phyloP scores from a whole-genome alignment of 2,113 vertebrate genomes.

The Crotophaga sulcirostris region DNA sequence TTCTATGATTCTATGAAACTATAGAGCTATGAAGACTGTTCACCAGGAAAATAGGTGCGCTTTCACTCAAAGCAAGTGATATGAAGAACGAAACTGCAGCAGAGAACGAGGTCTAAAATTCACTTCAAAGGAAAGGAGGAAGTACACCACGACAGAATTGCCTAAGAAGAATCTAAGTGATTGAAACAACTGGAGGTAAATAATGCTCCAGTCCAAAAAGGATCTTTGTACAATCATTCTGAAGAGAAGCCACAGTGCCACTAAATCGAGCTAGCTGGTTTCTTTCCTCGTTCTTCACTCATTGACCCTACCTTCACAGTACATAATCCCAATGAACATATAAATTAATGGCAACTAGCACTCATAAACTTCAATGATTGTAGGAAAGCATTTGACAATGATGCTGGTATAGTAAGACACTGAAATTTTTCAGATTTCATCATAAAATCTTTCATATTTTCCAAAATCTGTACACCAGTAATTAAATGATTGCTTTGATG shows the following conservation, averaged over 20 bases:
- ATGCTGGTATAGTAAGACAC: neutral
- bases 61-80: neutral
- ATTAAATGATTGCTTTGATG: neutral
- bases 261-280: neutral
- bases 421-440: neutral
- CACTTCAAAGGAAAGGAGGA: neutral
- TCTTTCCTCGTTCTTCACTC: neutral
- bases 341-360: neutral
- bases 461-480: neutral
- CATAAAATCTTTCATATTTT: neutral
- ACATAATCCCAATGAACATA: neutral
- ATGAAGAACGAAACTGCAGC: neutral
- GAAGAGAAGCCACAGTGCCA: neutral
- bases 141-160: neutral
- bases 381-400: neutral
- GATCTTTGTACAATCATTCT: neutral
- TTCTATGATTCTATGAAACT: too few species aligned
- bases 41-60: neutral
- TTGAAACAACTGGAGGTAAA: neutral
- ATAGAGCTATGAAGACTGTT: neutral
- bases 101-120: neutral
- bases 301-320: neutral
- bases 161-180: neutral
- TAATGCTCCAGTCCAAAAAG: neutral
- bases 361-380: neutral